Percentiles rank a stretch among this genome's conserved stretches.
Conservation (phyloP, 1,140 invertebrate genomes). For the Lepidurus packardi region DNA sequence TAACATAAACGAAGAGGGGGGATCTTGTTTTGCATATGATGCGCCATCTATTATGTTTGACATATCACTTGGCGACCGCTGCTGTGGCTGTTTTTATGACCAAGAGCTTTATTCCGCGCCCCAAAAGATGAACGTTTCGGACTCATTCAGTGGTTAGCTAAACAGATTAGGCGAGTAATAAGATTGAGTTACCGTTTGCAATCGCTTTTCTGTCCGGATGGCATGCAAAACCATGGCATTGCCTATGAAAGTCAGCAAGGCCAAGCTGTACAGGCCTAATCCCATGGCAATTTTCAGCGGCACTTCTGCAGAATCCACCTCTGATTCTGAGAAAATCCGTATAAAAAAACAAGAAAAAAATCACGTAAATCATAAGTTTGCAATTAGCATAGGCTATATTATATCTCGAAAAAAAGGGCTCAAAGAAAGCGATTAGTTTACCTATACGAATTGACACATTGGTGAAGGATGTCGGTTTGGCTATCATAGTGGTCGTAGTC, state of each 20-base stretch:
- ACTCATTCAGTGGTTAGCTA: not conserved
- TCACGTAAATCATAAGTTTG: not conserved
- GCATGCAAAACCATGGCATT: constrained; percentile 50
- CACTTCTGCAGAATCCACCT: not conserved
- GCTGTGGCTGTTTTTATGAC: not conserved
- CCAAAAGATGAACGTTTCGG: not conserved
- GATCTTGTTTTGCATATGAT: not conserved
- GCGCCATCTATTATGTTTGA: not conserved
- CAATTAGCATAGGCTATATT: not conserved
- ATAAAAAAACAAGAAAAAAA: not conserved
- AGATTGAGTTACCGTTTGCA: constrained; percentile 46
- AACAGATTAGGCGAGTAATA: not conserved
- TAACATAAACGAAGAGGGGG: not conserved
- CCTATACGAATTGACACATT: not conserved
- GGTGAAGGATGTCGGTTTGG: not conserved
- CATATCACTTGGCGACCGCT: not conserved
- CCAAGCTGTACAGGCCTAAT: constrained; percentile 43
- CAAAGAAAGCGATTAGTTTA: not conserved
- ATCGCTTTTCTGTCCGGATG: constrained; percentile 47
- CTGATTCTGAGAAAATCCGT: not conserved
- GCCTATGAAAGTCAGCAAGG: constrained; percentile 46
- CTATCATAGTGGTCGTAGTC: not conserved
- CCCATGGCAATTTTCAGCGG: constrained; percentile 40
- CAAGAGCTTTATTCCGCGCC: not conserved
- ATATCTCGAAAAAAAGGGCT: not conserved